Evolutionary conservation across 2,797 vertebrate genomes (phyloP).

Genomic region (Catharus ustulatus): DNA sequence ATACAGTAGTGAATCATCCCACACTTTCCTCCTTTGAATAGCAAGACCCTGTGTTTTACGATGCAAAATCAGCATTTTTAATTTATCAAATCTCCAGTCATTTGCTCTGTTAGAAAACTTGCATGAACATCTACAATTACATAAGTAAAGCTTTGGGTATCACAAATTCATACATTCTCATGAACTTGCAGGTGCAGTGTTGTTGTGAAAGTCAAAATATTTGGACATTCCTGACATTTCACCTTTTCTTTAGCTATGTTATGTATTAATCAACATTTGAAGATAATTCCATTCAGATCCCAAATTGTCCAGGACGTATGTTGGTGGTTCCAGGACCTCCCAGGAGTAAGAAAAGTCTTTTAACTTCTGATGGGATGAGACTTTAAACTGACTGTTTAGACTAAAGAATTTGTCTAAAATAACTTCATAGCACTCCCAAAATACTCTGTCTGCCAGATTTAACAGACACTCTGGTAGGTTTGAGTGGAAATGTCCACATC

Average conservation of each 20-base stretch:
- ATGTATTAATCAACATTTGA: slow-evolving; percentile 28
- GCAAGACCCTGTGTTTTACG: neutral
- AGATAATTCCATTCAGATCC: slow-evolving; percentile 40
- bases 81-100: neutral
- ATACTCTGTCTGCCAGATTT: slow-evolving; percentile 34
- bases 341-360: neutral
- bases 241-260: slow-evolving; percentile 8
- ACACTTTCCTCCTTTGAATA: neutral
- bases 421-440: slow-evolving; percentile 11
- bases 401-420: slow-evolving; percentile 31
- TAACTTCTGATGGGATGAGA: slow-evolving; percentile 4
- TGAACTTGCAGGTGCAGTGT: neutral
- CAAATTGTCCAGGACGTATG: slow-evolving; percentile 11
- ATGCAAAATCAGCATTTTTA: neutral
- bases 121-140: neutral
- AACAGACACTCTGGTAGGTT: slow-evolving; percentile 18
- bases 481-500: slow-evolving; percentile 11
- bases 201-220: neutral
- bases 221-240: neutral
- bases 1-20: neutral
- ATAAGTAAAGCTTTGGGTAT: neutral
- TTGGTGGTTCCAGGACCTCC: slow-evolving; percentile 33
- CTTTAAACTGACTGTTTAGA: slow-evolving; percentile 37
- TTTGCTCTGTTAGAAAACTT: neutral
- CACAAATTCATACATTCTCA: neutral